These are phyloP conservation scores for Siniperca knerii DNA, from an alignment of 2,113 vertebrate genomes.

Conservation along the genomic window DNA sequence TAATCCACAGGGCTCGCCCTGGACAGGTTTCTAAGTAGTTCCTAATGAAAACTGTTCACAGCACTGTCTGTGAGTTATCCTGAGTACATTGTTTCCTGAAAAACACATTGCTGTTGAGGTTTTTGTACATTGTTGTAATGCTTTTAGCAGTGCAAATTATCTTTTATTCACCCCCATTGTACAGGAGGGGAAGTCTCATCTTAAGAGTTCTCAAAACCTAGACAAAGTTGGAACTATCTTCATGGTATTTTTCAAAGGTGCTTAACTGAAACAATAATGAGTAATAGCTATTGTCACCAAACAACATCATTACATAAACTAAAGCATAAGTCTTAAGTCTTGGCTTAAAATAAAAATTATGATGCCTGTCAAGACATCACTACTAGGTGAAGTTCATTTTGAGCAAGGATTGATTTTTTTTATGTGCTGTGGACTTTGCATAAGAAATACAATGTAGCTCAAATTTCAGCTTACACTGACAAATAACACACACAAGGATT, in stretches of 20 bases:
- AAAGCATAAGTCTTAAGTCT: not conserved
- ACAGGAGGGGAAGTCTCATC: not conserved
- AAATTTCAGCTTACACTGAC: constrained; percentile 53
- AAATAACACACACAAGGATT: constrained; percentile 51
- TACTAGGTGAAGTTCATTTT: constrained; percentile 23
- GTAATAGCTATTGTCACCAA: not conserved
- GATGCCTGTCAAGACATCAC: constrained; percentile 5
- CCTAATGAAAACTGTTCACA: not conserved
- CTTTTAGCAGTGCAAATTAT: not conserved
- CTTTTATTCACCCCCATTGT: not conserved
- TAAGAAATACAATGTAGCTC: constrained; percentile 35
- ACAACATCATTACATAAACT: not conserved
- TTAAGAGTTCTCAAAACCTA: not conserved
- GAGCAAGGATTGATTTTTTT: constrained; percentile 12
- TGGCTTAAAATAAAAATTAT: constrained; percentile 5
- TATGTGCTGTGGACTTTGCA: constrained; percentile 25
- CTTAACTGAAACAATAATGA: not conserved
- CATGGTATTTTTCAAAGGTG: no score
- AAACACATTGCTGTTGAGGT: not conserved
- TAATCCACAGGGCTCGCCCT: not conserved
- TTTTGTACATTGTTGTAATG: not conserved
- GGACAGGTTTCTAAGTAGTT: not conserved
- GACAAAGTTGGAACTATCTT: not conserved
- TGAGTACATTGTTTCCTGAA: not conserved
- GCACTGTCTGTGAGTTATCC: not conserved